A percentile compares a stretch with the other conserved stretches of the same genome.
Evolutionary conservation across 53 echinoderm and acorn worm species (phyloP).

Genomic region (Henricia sp.): DNA sequence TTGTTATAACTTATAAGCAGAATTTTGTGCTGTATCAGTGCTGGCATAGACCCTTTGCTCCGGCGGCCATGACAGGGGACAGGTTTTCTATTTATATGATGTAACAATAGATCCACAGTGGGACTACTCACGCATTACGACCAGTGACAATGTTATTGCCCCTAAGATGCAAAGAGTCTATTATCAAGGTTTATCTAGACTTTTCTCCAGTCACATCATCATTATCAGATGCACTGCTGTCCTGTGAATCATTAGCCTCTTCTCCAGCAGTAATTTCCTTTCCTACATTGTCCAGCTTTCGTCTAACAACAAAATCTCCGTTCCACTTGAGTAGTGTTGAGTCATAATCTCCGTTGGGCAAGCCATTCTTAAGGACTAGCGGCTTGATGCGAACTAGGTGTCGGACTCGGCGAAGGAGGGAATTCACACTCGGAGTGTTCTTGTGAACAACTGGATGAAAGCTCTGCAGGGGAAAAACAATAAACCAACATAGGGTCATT

Average conservation of each 20-base stretch:
- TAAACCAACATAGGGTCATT: no score
- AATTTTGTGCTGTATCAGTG: no score
- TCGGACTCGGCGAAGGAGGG: conserved; percentile 66
- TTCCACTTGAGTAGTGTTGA: conserved; percentile 87
- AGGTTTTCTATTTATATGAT: no score
- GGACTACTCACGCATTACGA: no score
- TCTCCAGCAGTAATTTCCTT: conserved; percentile 9
- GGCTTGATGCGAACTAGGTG: conserved; percentile 91
- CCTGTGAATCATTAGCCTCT: background rate
- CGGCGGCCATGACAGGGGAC: no score
- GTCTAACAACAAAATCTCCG: conserved; percentile 81
- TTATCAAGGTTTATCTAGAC: background rate
- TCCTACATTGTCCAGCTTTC: conserved; percentile 63
- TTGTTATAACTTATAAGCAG: no score
- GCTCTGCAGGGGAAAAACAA: conserved; percentile 47
- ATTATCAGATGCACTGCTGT: background rate
- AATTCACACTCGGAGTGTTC: conserved; percentile 80
- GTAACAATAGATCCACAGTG: no score
- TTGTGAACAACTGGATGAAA: conserved; percentile 79
- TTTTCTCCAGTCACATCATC: background rate
- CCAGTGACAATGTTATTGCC: no score
- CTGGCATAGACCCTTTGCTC: no score
- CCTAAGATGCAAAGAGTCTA: background rate
- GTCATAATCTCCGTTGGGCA: conserved; percentile 89
- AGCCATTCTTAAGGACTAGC: conserved; percentile 70